Evolutionary conservation across 2,888 invertebrate species (phyloP).

Genomic region (Phalangium opilio): DNA sequence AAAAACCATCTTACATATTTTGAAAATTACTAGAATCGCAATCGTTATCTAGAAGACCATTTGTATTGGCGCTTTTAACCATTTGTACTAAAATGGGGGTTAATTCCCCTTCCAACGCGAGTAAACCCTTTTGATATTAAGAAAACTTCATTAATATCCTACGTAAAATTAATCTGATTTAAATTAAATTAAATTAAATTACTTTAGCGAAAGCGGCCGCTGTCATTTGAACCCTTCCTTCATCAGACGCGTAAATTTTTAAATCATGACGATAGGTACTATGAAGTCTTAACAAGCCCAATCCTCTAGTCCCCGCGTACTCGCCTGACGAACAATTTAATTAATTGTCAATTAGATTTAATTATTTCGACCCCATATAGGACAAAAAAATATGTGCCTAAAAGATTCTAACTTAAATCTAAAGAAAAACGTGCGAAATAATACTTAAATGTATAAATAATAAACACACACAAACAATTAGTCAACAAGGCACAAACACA

Average conservation of each 20-base stretch:
- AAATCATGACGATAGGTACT: slow-evolving; percentile 97
- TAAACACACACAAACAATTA: no score
- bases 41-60: slow-evolving; percentile 79
- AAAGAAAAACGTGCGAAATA: no score
- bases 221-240: slow-evolving; percentile 99
- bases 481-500: background rate
- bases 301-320: slow-evolving; percentile 83
- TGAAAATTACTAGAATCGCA: slow-evolving; percentile 92
- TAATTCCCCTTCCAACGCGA: slow-evolving; percentile 93
- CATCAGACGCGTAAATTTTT: slow-evolving; percentile 98
- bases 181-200: background rate
- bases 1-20: slow-evolving; percentile 68
- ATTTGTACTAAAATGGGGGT: slow-evolving; percentile 96
- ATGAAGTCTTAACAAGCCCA: slow-evolving; percentile 85
- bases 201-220: slow-evolving; percentile 96
- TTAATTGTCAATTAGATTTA: background rate
- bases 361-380: no score
- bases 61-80: slow-evolving; percentile 97
- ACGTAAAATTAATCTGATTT: background rate
- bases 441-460: no score
- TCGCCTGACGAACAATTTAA: slow-evolving; percentile 36
- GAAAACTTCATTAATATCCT: background rate
- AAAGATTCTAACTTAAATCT: no score
- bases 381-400: no score
- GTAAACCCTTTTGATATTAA: slow-evolving; percentile 46